phyloP scores from a whole-genome alignment of 2,888 invertebrate species.

The Hyposoter didymator region DNA sequence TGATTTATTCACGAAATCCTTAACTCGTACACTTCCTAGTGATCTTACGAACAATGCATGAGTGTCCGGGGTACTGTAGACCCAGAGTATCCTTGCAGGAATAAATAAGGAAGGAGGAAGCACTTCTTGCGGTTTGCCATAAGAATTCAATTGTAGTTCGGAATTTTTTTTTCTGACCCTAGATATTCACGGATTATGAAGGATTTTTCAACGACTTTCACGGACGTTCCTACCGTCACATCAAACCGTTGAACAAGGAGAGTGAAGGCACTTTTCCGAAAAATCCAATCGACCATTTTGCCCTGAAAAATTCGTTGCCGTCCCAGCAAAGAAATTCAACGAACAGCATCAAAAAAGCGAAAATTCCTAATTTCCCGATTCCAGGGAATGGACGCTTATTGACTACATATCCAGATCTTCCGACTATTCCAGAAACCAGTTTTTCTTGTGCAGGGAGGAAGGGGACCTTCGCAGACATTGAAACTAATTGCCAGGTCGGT shows the following conservation, averaged over 20 bases:
- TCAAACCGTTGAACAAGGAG: constrained; percentile 32
- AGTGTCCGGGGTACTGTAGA: neutral
- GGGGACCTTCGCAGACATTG: constrained; percentile 94
- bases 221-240: constrained; percentile 72
- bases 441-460: constrained; percentile 91
- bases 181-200: constrained; percentile 78
- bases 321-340: neutral
- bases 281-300: neutral
- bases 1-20: neutral
- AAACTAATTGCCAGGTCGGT: constrained; percentile 92
- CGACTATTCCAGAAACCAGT: constrained; percentile 88
- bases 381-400: constrained; percentile 8
- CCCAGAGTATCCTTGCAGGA: neutral
- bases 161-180: constrained; percentile 25
- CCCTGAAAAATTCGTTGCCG: constrained; percentile 10
- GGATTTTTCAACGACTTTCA: constrained; percentile 75
- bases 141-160: too few species aligned
- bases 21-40: neutral
- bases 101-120: neutral
- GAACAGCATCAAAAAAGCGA: constrained; percentile 29
- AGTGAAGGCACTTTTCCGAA: constrained; percentile 35
- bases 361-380: constrained; percentile 16
- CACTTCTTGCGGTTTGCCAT: too few species aligned
- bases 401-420: constrained; percentile 72
- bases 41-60: neutral